A percentile compares a stretch with the other conserved stretches of the same genome.
These are phyloP conservation scores for Coleophora deauratella DNA, from an alignment of 2,888 invertebrate species.

Conservation along the genomic window DNA sequence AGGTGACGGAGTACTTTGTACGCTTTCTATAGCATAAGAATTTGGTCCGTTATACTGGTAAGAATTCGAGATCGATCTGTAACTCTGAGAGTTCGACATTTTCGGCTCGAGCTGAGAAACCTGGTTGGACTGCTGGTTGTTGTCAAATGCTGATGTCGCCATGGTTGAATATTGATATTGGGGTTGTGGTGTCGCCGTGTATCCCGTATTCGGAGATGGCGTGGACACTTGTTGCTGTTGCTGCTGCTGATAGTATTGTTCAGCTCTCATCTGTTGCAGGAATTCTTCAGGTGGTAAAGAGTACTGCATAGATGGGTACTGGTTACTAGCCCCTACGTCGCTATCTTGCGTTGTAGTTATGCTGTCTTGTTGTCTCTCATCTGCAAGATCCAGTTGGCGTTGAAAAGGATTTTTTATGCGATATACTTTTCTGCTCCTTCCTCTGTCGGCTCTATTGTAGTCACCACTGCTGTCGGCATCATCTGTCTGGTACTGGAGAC, in stretches of 20 bases:
- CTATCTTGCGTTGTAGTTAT: constrained; percentile 42
- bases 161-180: constrained; percentile 56
- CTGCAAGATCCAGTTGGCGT: constrained; percentile 33
- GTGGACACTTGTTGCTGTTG: constrained; percentile 31
- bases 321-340: constrained; percentile 61
- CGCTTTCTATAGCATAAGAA: constrained; percentile 35
- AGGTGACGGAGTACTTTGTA: constrained; percentile 53
- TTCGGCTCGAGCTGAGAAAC: constrained; percentile 42
- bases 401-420: constrained; percentile 65
- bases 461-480: constrained; percentile 45
- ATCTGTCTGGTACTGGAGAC: constrained; percentile 45
- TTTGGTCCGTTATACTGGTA: constrained; percentile 47
- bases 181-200: constrained; percentile 59
- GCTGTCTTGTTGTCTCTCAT: constrained; percentile 32
- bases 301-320: constrained; percentile 63
- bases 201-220: constrained; percentile 44
- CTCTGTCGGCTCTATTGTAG: constrained; percentile 38
- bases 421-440: constrained; percentile 50
- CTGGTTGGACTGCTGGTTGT: constrained; percentile 41
- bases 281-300: constrained; percentile 67
- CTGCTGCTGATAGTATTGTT: constrained; percentile 49
- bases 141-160: constrained; percentile 40
- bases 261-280: constrained; percentile 56
- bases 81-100: constrained; percentile 35
- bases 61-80: constrained; percentile 35